Base-by-base conservation (phyloP, 1,140 invertebrate genomes). In the Carposina sasakii region DNA sequence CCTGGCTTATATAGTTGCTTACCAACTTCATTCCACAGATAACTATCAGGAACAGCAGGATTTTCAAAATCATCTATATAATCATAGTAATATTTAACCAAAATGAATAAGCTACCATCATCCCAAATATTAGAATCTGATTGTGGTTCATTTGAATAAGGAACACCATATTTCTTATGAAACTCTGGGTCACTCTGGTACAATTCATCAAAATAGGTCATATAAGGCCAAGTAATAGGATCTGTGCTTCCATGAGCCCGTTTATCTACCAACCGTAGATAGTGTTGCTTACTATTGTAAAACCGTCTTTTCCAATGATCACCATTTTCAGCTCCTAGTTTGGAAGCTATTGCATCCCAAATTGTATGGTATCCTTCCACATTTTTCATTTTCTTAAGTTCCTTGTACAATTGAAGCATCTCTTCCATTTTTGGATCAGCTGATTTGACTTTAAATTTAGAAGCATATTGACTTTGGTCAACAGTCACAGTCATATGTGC, bases 261-360 rank as follows among this genome's bases (percentile, higher is more conserved):
- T 49, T 78, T 81, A 24, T 63, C 62, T 1, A 76, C 26, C 56
- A 81, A 67, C 26, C 69, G 60, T 19, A 81, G 53, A 46, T 84
- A 84, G 54, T 84, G 71, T 33, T 81, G 76, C 46, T 81, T 84
- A 40, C 56, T 78, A 57, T 84, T 84, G 8, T 78, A 52, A 26
- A 81, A 84, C 6, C 77, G 58, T 56, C 68, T 81, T n/a, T 81
- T 70, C 81, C 76, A 84, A 52, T 78, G 81, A 5, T 76, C 73
- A 10, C 59, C 60, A 45, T 74, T 63, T 24, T 77, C 66, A 45
- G 69, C 60, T 0, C 73, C 76, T 34, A 84, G 42, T 49, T 81
- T 70, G 21, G 64, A 33, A 12, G 74, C 71, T 43, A 84, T 81
- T 5, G 57, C 63, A 8, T 78, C 70, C 81, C 81, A 84, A 9